phyloP scores from a whole-genome alignment of 2,888 invertebrate genomes.

The Tachystola acroxantha region DNA sequence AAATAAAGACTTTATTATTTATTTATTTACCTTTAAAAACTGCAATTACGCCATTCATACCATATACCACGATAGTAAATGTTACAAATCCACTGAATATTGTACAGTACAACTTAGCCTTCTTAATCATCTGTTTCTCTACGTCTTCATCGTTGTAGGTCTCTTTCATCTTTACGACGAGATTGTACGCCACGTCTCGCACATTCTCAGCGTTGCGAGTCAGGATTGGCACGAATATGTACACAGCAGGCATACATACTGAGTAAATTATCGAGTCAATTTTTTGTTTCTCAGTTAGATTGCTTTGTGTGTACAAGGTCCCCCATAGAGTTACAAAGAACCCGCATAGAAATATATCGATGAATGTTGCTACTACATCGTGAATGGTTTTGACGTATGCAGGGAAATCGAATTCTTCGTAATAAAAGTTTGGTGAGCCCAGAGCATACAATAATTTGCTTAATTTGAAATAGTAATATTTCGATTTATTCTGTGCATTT shows the following conservation, averaged over 20 bases:
- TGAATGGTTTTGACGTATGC: background rate
- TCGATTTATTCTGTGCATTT: background rate
- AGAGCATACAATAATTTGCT: background rate
- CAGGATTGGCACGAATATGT: constrained; percentile 5
- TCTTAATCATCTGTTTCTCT: constrained; percentile 39
- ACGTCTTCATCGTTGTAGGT: constrained; percentile 33
- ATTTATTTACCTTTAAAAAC: no score
- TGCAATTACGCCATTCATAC: no score
- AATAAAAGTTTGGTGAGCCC: background rate
- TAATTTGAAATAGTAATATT: background rate
- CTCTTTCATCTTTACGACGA: constrained; percentile 20
- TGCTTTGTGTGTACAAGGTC: constrained; percentile 22
- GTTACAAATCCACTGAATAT: no score
- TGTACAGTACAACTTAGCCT: constrained; percentile 18
- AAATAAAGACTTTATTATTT: no score
- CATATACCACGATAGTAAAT: no score
- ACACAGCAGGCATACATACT: constrained; percentile 15
- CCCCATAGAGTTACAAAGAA: background rate
- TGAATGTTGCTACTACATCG: background rate
- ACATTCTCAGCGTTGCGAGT: constrained; percentile 5
- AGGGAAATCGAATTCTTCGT: background rate
- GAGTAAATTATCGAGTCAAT: constrained; percentile 13
- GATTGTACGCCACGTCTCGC: constrained; percentile 5
- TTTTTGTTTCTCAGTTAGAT: constrained; percentile 21
- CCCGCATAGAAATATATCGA: background rate